phyloP scores from a whole-genome alignment of 2,888 invertebrate genomes.

The Cetonia aurata region DNA sequence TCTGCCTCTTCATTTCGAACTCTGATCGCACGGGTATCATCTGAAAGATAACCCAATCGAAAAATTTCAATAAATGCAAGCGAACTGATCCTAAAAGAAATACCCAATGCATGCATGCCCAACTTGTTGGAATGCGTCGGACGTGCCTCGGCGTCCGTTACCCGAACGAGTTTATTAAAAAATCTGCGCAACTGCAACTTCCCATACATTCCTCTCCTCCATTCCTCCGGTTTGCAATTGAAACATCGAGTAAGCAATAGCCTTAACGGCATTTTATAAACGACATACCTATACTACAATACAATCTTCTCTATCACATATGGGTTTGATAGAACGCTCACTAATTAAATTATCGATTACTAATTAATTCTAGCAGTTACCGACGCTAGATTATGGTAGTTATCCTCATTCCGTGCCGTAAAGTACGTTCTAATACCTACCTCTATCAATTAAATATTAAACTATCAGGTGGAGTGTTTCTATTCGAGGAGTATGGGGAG shows the following conservation, averaged over 20 bases:
- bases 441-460: constrained; percentile 27
- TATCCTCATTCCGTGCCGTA: constrained; percentile 3
- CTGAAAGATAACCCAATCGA: not conserved
- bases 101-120: not conserved
- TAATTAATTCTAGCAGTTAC: constrained; percentile 42
- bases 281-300: not conserved
- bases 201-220: not conserved
- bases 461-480: constrained; percentile 8
- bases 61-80: constrained; percentile 19
- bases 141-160: not conserved
- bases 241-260: not conserved
- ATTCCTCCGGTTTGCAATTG: constrained; percentile 1
- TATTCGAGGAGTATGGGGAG: not conserved
- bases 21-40: not conserved
- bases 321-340: constrained; percentile 4
- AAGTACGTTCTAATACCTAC: not conserved
- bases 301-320: not conserved
- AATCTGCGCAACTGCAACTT: constrained; percentile 8
- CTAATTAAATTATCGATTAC: constrained; percentile 44
- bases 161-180: constrained; percentile 8
- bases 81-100: not conserved
- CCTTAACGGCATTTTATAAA: not conserved
- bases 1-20: not conserved
- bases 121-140: constrained; percentile 7
- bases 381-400: constrained; percentile 29